Percentiles rank a stretch among this genome's conserved stretches.
These are phyloP conservation scores for Cancer borealis DNA, from an alignment of 2,888 invertebrate genomes.

Conservation along the genomic window DNA sequence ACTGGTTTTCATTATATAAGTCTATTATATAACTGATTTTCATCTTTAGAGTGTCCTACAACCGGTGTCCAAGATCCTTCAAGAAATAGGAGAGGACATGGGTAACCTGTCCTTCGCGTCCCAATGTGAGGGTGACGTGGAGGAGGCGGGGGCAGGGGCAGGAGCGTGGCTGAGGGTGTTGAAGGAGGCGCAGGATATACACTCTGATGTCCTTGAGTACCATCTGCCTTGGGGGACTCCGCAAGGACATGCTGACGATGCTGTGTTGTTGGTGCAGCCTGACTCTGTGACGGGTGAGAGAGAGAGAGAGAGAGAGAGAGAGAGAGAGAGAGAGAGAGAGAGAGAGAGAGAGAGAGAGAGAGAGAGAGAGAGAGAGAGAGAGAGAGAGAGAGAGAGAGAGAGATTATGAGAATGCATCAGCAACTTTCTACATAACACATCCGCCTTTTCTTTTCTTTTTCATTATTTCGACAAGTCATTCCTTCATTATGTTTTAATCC, in stretches of 20 bases:
- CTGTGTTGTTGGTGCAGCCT: conserved; percentile 41
- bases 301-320: conserved; percentile 3
- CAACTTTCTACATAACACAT: too few relatives aligned
- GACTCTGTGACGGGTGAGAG: conserved; percentile 56
- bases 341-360: conserved; percentile 23
- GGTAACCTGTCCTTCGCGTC: background rate
- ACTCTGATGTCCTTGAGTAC: background rate
- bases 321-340: conserved; percentile 35
- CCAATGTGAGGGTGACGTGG: background rate
- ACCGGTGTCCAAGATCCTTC: background rate
- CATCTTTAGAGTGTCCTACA: background rate
- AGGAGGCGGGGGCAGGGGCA: background rate
- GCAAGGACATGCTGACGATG: background rate
- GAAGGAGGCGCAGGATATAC: background rate
- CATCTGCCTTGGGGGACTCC: conserved; percentile 59
- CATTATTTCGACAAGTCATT: too few relatives aligned
- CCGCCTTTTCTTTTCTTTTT: too few relatives aligned
- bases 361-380: background rate
- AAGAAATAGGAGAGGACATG: background rate
- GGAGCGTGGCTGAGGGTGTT: background rate
- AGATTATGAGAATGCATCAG: too few relatives aligned
- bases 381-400: background rate
- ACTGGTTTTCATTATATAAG: background rate
- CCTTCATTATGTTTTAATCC: background rate
- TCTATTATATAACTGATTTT: background rate